phyloP scores from a whole-genome alignment of 2,797 vertebrate genomes.

The Aldrovandia affinis region DNA sequence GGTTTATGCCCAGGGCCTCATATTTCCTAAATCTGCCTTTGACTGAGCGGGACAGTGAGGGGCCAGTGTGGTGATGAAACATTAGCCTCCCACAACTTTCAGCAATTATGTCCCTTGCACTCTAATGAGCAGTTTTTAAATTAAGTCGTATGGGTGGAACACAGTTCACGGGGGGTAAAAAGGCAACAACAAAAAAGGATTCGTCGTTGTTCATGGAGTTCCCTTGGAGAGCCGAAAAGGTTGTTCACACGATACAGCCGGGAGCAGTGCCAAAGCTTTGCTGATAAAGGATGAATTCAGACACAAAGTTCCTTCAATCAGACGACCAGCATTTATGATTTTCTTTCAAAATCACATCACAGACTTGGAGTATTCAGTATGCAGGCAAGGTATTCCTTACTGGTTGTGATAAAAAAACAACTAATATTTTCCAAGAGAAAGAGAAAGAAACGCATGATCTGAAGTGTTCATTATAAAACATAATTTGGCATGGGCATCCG shows the following conservation, averaged over 20 bases:
- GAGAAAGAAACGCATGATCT: conserved; percentile 45
- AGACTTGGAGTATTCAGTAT: neutral
- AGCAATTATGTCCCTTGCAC: neutral
- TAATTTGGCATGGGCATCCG: conserved; percentile 65
- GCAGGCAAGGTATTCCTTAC: conserved; percentile 15
- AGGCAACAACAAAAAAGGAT: neutral
- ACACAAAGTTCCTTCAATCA: neutral
- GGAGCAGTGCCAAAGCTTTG: neutral
- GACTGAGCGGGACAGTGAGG: neutral
- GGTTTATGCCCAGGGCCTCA: too few relatives aligned
- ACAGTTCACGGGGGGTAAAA: neutral
- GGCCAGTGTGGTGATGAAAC: neutral
- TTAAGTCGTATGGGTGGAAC: neutral
- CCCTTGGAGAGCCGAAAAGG: neutral
- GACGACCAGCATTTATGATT: neutral
- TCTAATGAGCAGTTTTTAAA: neutral
- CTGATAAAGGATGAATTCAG: neutral
- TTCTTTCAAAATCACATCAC: conserved; percentile 4
- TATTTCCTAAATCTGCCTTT: too few relatives aligned
- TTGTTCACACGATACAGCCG: neutral
- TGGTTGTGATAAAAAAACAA: conserved; percentile 38
- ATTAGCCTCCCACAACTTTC: neutral
- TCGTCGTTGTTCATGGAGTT: neutral
- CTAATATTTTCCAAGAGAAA: conserved; percentile 30
- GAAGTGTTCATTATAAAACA: conserved; percentile 59